Evolutionary conservation across 2,797 vertebrate genomes (phyloP).

Genomic region (Girardinus metallicus): DNA sequence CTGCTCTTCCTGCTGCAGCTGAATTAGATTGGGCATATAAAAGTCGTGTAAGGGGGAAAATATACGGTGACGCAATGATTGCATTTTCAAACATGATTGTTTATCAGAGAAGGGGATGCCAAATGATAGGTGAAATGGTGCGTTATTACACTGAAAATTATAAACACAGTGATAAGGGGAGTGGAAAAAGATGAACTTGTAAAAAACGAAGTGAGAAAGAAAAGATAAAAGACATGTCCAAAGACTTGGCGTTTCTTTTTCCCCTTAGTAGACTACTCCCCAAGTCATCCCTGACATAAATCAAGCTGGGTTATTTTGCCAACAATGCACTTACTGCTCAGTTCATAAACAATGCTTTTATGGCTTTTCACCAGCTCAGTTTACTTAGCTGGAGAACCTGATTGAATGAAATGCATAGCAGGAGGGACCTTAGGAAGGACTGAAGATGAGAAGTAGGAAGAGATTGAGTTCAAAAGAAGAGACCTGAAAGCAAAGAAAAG

Average conservation of each 20-base stretch:
- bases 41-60: constrained; percentile 35
- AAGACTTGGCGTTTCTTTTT: constrained; percentile 22
- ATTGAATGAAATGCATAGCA: constrained; percentile 57
- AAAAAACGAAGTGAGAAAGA: not conserved
- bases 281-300: constrained; percentile 59
- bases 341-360: constrained; percentile 76
- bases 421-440: constrained; percentile 29
- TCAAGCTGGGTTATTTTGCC: constrained; percentile 70
- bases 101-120: constrained; percentile 12
- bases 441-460: not conserved
- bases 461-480: not conserved
- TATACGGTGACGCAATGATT: constrained; percentile 24
- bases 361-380: constrained; percentile 69
- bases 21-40: constrained; percentile 53
- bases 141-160: constrained; percentile 8
- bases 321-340: constrained; percentile 76
- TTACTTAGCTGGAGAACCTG: constrained; percentile 59
- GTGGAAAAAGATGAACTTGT: constrained; percentile 9
- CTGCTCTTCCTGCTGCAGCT: constrained; percentile 17
- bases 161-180: not conserved
- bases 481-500: not conserved
- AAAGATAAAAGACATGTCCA: constrained; percentile 17
- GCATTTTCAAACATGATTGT: constrained; percentile 23
- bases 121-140: not conserved
- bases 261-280: constrained; percentile 39